A percentile compares a stretch with the other conserved stretches of the same genome.
Evolutionary conservation across 2,888 invertebrate genomes (phyloP).

Genomic region (Lasioglossum marginatum): DNA sequence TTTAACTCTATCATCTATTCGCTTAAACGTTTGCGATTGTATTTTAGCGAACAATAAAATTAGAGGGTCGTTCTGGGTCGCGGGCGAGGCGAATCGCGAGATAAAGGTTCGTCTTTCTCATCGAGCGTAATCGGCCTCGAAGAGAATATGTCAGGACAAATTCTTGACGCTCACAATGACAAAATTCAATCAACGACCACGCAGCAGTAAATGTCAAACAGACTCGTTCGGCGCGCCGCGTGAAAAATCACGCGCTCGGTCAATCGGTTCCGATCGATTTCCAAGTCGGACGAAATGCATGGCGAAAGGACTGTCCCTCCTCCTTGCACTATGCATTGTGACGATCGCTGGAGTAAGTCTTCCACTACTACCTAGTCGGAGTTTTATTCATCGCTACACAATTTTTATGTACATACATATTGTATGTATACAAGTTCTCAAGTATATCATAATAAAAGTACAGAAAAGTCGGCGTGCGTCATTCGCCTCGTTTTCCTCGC

Average conservation of each 20-base stretch:
- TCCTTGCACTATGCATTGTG: constrained; percentile 27
- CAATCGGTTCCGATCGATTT: constrained; percentile 62
- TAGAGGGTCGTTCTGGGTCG: not conserved
- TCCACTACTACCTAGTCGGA: not conserved
- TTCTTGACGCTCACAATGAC: constrained; percentile 15
- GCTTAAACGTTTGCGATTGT: too few relatives aligned
- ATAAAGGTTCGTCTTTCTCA: not conserved
- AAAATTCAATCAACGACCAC: constrained; percentile 55
- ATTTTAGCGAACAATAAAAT: not conserved
- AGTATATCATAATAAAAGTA: not conserved
- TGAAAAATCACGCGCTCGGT: constrained; percentile 54
- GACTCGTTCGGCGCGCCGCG: constrained; percentile 47
- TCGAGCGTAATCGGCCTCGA: not conserved
- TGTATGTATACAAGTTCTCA: too few relatives aligned
- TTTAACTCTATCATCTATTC: not conserved
- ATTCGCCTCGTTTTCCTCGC: not conserved
- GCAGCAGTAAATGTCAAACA: constrained; percentile 71
- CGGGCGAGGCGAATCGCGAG: not conserved
- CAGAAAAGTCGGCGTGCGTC: not conserved
- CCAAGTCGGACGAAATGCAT: constrained; percentile 55
- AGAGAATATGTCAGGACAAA: not conserved
- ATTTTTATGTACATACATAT: too few relatives aligned
- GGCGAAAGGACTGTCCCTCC: constrained; percentile 59
- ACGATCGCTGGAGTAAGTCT: constrained; percentile 28
- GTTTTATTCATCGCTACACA: too few relatives aligned